These are phyloP conservation scores for Hormiphora californensis DNA, from an alignment of 37 sponge, comb jelly and placozoan genomes.

Conservation along the genomic window DNA sequence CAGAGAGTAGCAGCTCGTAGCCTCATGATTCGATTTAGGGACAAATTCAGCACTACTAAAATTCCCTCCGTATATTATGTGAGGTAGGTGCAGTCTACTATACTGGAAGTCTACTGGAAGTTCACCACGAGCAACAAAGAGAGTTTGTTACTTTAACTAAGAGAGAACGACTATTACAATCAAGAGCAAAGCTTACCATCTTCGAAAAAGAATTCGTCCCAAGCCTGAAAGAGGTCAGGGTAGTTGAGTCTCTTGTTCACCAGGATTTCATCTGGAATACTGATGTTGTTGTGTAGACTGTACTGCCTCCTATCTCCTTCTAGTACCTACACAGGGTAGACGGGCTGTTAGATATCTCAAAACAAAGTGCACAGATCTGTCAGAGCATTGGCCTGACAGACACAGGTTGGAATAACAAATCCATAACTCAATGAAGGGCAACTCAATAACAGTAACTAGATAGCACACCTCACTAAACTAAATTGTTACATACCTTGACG, in stretches of 20 bases:
- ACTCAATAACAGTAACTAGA: neutral
- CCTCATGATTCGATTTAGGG: no score
- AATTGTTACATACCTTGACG: neutral
- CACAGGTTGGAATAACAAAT: neutral
- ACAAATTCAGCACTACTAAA: no score
- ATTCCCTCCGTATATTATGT: no score
- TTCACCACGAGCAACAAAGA: neutral
- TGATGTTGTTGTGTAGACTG: neutral
- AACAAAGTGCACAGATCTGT: no score
- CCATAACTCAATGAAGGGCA: neutral
- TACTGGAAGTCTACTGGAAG: no score
- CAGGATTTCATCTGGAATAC: slow-evolving; percentile 1
- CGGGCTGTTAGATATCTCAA: no score
- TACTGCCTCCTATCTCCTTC: neutral
- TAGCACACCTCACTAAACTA: neutral
- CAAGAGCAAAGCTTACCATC: neutral
- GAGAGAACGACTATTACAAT: neutral
- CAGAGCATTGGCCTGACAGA: no score
- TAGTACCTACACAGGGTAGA: neutral
- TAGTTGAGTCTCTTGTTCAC: slow-evolving; percentile 30
- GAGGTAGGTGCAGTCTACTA: no score
- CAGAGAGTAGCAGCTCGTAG: no score
- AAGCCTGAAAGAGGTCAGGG: neutral
- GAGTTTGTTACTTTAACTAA: neutral
- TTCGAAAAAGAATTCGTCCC: slow-evolving; percentile 28